phyloP scores from a whole-genome alignment of 2,113 vertebrate species.

The Callipepla californica region DNA sequence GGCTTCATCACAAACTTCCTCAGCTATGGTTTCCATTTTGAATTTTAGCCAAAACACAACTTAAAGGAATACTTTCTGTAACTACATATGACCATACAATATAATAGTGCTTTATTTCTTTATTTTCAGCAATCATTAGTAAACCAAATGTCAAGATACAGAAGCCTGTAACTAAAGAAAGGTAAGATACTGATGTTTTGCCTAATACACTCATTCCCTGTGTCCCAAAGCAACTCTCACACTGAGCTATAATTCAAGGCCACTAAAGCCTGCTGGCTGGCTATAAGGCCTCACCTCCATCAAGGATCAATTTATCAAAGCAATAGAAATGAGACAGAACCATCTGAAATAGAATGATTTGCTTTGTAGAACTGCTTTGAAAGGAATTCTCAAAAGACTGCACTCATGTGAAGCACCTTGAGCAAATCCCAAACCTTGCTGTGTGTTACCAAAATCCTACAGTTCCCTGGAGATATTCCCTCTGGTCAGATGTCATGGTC shows the following conservation, averaged over 20 bases:
- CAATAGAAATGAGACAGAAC: not conserved
- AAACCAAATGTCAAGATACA: not conserved
- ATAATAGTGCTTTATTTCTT: not conserved
- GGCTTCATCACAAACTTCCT: not conserved
- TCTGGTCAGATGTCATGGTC: no score
- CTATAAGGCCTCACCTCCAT: not conserved
- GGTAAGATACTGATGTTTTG: not conserved
- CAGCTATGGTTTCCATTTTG: not conserved
- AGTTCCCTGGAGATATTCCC: not conserved
- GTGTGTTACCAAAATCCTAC: not conserved
- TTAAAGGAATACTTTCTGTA: not conserved
- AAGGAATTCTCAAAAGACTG: not conserved
- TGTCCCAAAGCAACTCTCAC: not conserved
- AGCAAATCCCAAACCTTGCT: not conserved
- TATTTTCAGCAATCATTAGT: not conserved
- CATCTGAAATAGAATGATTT: not conserved
- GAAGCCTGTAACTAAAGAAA: not conserved
- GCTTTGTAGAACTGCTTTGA: not conserved
- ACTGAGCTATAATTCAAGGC: not conserved
- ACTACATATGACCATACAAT: not conserved
- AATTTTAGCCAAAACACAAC: not conserved
- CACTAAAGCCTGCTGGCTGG: not conserved
- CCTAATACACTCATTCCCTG: not conserved
- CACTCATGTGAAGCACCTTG: not conserved
- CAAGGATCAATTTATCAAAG: not conserved